These are phyloP conservation scores for Potamarius usumacintae DNA, from an alignment of 2,113 vertebrate species.

Conservation along the genomic window DNA sequence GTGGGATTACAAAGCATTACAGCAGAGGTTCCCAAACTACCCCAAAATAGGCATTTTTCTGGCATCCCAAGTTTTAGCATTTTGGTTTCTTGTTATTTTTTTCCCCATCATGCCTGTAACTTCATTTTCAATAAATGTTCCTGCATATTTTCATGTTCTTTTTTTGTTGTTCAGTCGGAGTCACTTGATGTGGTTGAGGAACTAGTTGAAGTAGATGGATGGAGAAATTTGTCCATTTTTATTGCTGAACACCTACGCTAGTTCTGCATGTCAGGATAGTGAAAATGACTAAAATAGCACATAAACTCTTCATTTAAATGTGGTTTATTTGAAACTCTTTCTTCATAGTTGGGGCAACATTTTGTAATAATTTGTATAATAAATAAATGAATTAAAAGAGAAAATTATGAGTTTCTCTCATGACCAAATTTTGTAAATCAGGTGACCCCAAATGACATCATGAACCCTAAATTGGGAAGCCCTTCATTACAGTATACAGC, in stretches of 20 bases:
- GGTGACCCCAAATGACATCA: neutral
- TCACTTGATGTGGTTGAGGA: constrained; percentile 6
- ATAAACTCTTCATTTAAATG: neutral
- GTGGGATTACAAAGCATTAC: neutral
- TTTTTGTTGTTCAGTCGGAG: neutral
- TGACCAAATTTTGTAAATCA: neutral
- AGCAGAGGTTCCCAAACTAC: neutral
- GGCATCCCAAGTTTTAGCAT: neutral
- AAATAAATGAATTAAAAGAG: neutral
- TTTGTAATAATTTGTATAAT: neutral
- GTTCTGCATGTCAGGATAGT: neutral
- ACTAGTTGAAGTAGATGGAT: neutral
- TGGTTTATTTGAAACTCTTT: neutral
- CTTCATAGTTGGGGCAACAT: neutral
- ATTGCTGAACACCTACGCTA: neutral
- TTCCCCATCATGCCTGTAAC: neutral
- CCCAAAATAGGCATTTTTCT: neutral
- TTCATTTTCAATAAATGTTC: neutral
- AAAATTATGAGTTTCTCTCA: neutral
- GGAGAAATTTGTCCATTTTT: constrained; percentile 1
- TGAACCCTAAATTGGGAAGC: neutral
- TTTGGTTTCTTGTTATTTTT: neutral
- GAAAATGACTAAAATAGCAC: neutral
- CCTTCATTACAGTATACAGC: neutral
- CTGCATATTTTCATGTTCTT: neutral